Evolutionary conservation across 2,113 vertebrate species (phyloP), one percentile per base, ranked within the genome.

Genomic region (Athene noctua): DNA sequence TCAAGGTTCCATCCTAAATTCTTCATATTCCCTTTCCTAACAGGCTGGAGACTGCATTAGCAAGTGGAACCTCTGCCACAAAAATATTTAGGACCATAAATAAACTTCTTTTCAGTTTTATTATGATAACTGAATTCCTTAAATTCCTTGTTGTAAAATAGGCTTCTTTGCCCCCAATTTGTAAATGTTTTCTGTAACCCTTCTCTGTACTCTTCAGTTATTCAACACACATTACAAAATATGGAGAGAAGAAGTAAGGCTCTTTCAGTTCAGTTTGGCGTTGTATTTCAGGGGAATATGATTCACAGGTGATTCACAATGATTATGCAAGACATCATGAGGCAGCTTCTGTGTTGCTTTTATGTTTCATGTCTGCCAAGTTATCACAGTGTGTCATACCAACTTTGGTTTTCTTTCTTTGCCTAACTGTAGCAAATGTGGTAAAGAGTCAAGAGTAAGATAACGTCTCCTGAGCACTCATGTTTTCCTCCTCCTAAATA

Each of bases 301-400:
- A 95, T 82, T 97, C 94, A 97, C 62, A 79, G 62, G 80, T 95
- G 89, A 96, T 96, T 96, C 92, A 96, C 89, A 90, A 92, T 82
- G 92, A 93, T 91, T 79, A 54, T 91, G 89, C 94, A 97, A 94
- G 78, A 77, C 78, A 67, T 80, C 85, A 80, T 80, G 89, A 96
- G 84, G 74, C 81, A 86, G 66, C 58, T 85, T 92, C 86, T 95
- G 70, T 70, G 74, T 95, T 95, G 74, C 84, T 88, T 92, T 95
- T 87, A 70, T 73, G 32, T 92, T 90, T 94, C 52, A 11, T 44
- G 36, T 95, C 93, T 92, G 58, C 87, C 78, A 91, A 80, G 71
- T 87, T 95, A 92, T 92, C 87, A 71, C 88, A 89, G 51, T 92
- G 55, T 94, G 89, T 91, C 70, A 47, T 54, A 90, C 77, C 71